A percentile compares a stretch with the other conserved stretches of the same genome.
Conservation (phyloP, 2,888 invertebrate species). For the Bibio marci region DNA sequence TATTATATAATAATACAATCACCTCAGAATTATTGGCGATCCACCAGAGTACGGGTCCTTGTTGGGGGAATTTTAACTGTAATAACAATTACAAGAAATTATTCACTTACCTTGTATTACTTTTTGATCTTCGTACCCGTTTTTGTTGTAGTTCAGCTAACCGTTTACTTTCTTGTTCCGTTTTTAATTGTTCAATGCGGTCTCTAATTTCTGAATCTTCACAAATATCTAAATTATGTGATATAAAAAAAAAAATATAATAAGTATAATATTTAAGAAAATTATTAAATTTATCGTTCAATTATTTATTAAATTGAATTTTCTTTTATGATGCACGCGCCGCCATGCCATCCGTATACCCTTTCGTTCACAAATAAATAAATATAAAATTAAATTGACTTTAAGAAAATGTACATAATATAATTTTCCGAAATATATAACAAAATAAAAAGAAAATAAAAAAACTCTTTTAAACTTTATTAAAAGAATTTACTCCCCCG, state of each 20-base stretch:
- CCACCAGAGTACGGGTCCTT: too few relatives aligned
- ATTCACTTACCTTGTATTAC: constrained; percentile 35
- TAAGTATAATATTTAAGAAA: background rate
- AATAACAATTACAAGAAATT: too few relatives aligned
- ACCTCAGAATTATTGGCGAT: too few relatives aligned
- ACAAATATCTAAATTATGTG: constrained; percentile 58
- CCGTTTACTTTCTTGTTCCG: constrained; percentile 71
- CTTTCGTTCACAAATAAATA: too few relatives aligned
- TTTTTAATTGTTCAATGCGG: constrained; percentile 70
- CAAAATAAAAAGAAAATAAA: background rate
- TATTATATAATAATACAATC: too few relatives aligned
- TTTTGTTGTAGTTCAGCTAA: constrained; percentile 35
- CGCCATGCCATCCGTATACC: too few relatives aligned
- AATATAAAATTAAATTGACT: too few relatives aligned
- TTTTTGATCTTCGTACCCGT: constrained; percentile 53
- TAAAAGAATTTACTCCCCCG: background rate
- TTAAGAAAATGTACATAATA: too few relatives aligned
- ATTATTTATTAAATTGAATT: background rate
- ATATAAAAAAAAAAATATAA: constrained; percentile 3
- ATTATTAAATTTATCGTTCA: background rate
- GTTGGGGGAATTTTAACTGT: too few relatives aligned
- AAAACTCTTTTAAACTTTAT: background rate
- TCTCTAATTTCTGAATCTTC: constrained; percentile 89
- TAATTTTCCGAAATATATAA: too few relatives aligned
- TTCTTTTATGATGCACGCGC: background rate